A percentile compares a stretch with the other conserved stretches of the same genome.
phyloP scores from a whole-genome alignment of 2,888 invertebrate genomes.

The Coenonympha arcania region DNA sequence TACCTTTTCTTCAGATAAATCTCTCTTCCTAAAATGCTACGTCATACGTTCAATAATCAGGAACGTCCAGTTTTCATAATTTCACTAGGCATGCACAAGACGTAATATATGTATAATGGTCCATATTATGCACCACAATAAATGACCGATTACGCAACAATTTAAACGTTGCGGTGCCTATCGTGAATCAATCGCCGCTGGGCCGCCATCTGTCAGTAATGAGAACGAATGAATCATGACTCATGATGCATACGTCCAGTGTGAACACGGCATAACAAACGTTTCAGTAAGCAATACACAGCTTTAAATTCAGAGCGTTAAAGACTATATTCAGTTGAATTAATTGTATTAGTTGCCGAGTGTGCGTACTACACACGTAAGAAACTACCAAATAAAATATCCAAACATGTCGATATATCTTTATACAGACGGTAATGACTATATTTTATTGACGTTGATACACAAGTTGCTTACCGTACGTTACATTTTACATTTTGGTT shows the following conservation, averaged over 20 bases:
- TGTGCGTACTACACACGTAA: neutral
- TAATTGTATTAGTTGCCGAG: neutral
- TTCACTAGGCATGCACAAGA: neutral
- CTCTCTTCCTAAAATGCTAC: no score
- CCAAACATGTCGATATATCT: neutral
- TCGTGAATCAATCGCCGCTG: slow-evolving; percentile 67
- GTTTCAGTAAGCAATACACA: neutral
- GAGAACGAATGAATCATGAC: slow-evolving; percentile 61
- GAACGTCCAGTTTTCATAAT: no score
- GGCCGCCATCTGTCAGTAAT: slow-evolving; percentile 63
- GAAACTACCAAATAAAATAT: neutral
- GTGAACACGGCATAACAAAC: neutral
- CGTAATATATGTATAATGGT: neutral
- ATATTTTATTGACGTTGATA: neutral
- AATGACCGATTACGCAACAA: slow-evolving; percentile 50
- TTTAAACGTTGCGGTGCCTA: slow-evolving; percentile 43
- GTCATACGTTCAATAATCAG: no score
- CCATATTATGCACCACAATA: neutral
- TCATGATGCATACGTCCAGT: slow-evolving; percentile 28
- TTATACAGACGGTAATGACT: neutral
- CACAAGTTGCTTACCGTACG: neutral
- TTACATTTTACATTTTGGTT: neutral
- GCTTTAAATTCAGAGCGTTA: neutral
- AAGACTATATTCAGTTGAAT: neutral
- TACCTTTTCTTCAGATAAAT: no score